Conservation (phyloP, 2,113 vertebrate genomes). For the Jacana jacana region DNA sequence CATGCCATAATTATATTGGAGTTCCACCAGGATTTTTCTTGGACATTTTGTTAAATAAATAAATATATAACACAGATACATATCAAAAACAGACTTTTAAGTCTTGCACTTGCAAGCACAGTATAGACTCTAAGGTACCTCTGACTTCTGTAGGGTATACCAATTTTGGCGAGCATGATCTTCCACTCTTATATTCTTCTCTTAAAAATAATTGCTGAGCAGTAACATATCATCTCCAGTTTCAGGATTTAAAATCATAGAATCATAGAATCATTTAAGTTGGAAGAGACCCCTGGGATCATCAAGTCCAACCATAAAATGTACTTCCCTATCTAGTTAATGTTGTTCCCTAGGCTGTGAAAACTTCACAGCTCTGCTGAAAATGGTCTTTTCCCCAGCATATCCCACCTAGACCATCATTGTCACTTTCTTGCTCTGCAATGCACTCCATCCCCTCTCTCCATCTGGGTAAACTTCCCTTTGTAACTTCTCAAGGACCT, state of each 20-base stretch:
- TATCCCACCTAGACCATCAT: neutral
- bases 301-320: too few relatives aligned
- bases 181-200: neutral
- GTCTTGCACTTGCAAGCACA: neutral
- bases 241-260: neutral
- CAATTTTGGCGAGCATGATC: neutral
- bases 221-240: neutral
- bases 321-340: neutral
- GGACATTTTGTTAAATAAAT: neutral
- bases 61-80: neutral
- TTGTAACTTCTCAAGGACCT: neutral
- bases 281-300: too few relatives aligned
- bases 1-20: neutral
- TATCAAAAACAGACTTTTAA: neutral
- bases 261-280: too few relatives aligned
- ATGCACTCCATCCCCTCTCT: neutral
- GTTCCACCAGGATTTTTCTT: neutral
- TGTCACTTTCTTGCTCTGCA: neutral
- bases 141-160: neutral
- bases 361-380: neutral
- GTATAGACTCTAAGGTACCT: neutral
- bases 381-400: neutral
- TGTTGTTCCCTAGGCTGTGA: neutral
- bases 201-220: neutral
- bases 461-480: neutral